Evolutionary conservation across 2,113 vertebrate species (phyloP), one percentile per base, ranked within the genome.

Genomic region (Perca flavescens): DNA sequence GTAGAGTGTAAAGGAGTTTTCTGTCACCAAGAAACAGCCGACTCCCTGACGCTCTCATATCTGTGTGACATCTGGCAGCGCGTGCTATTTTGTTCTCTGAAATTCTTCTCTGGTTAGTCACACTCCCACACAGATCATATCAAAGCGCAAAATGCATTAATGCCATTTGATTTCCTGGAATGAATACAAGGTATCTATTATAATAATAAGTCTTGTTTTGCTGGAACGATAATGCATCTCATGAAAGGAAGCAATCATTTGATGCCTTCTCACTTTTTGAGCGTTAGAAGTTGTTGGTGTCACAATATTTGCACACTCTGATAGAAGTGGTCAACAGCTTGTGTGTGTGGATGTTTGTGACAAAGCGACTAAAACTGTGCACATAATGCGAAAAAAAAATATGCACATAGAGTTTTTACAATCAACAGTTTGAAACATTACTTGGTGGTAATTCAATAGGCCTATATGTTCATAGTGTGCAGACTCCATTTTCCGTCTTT

Each of bases 91-190:
- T 72, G 12, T 40, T 81, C 6, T 4, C 53, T 13, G 40, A 83
- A 58, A 91, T 87, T 85, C 78, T 52, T 84, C 2, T 36, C 3
- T 8, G 13, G 15, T 87, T 62, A 78, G 72, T 88, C 77, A 88
- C 70, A 43, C 43, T 36, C 70, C 11, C 1, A 34, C 10, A 8
- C 0, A 0, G 8, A 65, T 79, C 1, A 31, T 19, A 70, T 82
- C 15, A 79, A 70, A 14, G 16, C 12, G 1, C 4, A 34, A 16
- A 40, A 50, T 0, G 5, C 0, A 21, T 77, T 34, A 78, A 0
- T 68, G 21, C 21, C 22, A 25, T 10, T 77, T 53, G n/a, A 61
- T 65, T 71, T 53, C 2, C 12, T 40, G 47, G 4, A 60, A 56
- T 10, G 1, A 22, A 56, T 56, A 11, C 21, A 56, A 56, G 10